Evolutionary conservation across 2,888 invertebrate species (phyloP).

Genomic region (Cataglyphis altisquamis): DNA sequence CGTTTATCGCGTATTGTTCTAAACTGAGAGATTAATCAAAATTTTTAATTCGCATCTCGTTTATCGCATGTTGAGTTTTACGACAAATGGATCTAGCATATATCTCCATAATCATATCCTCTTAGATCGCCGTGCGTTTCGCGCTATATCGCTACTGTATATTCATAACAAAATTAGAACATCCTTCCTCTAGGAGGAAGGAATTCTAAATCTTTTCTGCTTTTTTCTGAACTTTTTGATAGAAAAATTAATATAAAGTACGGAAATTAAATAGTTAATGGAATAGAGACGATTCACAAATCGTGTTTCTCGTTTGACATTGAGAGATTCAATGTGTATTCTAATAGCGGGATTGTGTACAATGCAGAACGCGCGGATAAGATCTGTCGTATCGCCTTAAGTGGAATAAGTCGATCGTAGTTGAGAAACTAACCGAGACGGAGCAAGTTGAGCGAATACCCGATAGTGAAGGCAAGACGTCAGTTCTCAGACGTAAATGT

Average conservation of each 20-base stretch:
- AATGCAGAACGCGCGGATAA: conserved; percentile 1
- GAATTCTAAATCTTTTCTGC: background rate
- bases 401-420: conserved; percentile 45
- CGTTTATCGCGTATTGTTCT: background rate
- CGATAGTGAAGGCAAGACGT: conserved; percentile 45
- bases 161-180: conserved; percentile 46
- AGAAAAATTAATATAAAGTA: background rate
- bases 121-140: conserved; percentile 11
- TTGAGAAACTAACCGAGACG: conserved; percentile 41
- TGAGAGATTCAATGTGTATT: background rate
- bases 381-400: conserved; percentile 32
- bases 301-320: background rate
- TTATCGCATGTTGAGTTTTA: background rate
- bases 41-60: conserved; percentile 7
- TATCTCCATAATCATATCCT: background rate
- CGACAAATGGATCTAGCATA: background rate
- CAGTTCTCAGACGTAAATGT: conserved; percentile 51
- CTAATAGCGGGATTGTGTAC: background rate
- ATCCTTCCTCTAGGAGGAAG: conserved; percentile 55
- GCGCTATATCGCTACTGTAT: conserved; percentile 23
- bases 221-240: background rate
- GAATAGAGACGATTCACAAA: background rate
- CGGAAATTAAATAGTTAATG: background rate
- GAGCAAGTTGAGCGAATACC: conserved; percentile 64
- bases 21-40: background rate